Evolutionary conservation across 2,888 invertebrate species (phyloP).

Genomic region (Acleris emargana): DNA sequence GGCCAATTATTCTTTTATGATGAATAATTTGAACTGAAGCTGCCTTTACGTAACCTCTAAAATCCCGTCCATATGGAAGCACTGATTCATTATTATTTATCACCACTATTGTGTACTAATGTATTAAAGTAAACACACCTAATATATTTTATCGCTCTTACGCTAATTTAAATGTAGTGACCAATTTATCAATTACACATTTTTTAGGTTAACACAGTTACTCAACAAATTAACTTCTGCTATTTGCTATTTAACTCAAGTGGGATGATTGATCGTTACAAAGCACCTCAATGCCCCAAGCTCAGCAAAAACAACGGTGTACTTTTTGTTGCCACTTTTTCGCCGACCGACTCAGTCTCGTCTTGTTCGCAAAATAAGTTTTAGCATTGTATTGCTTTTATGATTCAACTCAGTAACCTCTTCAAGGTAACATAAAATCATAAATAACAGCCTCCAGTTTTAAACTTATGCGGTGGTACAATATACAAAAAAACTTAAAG

Average conservation of each 20-base stretch:
- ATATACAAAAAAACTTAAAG: not conserved
- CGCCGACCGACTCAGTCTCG: conserved; percentile 12
- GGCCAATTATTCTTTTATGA: no score
- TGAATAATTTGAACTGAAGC: no score
- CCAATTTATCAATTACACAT: no score
- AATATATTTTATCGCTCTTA: no score
- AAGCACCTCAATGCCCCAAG: conserved; percentile 7
- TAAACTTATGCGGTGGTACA: not conserved
- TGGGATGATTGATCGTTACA: conserved; percentile 7
- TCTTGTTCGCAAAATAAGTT: conserved; percentile 23
- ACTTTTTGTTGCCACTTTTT: conserved; percentile 31
- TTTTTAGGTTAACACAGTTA: not conserved
- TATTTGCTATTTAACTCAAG: not conserved
- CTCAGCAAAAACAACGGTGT: conserved; percentile 23
- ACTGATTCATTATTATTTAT: no score
- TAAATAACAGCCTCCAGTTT: not conserved
- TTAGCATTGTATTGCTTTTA: conserved; percentile 21
- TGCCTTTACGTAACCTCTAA: no score
- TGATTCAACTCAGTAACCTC: conserved; percentile 18
- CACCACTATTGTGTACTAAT: no score
- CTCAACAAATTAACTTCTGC: not conserved
- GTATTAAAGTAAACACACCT: no score
- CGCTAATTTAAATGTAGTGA: no score
- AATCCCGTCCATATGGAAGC: no score
- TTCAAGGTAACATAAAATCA: conserved; percentile 19